Evolutionary conservation across 2,113 vertebrate species (phyloP), one percentile per base, ranked within the genome.

Genomic region (Mustela nigripes): DNA sequence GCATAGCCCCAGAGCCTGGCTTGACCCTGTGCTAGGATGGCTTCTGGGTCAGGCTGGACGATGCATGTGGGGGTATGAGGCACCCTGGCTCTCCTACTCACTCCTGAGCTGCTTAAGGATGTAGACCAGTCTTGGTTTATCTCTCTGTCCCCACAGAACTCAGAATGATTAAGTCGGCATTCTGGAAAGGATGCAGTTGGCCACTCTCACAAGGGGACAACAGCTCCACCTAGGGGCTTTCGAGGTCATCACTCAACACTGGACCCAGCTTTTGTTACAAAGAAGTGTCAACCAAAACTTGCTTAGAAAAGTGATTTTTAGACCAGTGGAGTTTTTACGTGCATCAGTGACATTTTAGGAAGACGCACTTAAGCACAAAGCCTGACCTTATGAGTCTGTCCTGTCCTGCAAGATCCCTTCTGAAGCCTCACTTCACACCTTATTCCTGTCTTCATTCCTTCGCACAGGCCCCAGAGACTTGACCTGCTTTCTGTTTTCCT

Each of bases 191-290:
- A 65, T 28, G 7, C 7, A 56, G n/a, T 56, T 22, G 48, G 28
- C 21, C 28, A 19, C 33, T 67, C 56, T 79, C 12, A 39, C 16
- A 58, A 65, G 56, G 48, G 94, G 11, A 80, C 82, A 96, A 39
- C 58, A 97, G 92, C 69, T 33, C 98, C 96, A 87, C 83, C 97
- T 98, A 98, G 94, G 50, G 97, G 83, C 58, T 21, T 5, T 73
- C 58, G 22, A 93, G 62, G 24, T 50, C 36, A 73, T 73, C 18
- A 18, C 67, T 83, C 76, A 45, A 24, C 50, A 8, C 87, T 69
- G 31, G 85, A 73, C 73, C 22, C 69, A 62, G 63, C 31, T 19
- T 94, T 6, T 62, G 2, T 65, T 63, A n/a, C 8, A 33, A 85
- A 76, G 69, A 21, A 19, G 19, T n/a, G 19, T 78, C 16, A 31